Evolutionary conservation across 2,113 vertebrate genomes (phyloP).

Genomic region (Sigmodon hispidus): DNA sequence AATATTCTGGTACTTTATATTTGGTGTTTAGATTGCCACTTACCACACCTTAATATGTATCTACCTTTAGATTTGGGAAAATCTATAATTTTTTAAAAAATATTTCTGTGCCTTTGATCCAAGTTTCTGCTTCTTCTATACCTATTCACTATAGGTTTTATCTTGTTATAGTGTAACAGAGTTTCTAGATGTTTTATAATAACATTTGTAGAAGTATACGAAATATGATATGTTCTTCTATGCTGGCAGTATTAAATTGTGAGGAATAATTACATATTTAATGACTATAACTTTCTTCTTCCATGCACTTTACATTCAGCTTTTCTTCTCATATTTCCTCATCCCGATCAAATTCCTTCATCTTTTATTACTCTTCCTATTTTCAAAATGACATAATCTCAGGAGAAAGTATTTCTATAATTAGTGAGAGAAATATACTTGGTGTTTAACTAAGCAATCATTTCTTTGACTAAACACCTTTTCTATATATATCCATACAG

Average conservation of each 20-base stretch:
- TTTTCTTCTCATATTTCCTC: background rate
- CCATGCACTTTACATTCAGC: background rate
- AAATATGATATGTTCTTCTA: background rate
- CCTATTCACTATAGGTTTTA: background rate
- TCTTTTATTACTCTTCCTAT: background rate
- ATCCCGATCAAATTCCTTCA: background rate
- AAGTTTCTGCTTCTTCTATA: background rate
- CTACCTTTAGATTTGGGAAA: background rate
- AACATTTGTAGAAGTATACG: background rate
- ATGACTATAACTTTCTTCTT: background rate
- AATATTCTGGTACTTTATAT: background rate
- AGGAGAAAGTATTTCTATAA: background rate
- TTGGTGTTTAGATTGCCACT: background rate
- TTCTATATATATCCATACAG: background rate
- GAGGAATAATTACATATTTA: background rate
- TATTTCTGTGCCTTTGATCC: background rate
- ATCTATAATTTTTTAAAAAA: background rate
- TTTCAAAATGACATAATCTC: background rate
- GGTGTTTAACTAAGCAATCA: background rate
- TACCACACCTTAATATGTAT: background rate
- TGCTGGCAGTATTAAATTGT: background rate
- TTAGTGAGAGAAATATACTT: background rate
- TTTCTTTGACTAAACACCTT: background rate
- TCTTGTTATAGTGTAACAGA: background rate
- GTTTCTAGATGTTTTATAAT: background rate